Conservation (phyloP, 2,113 vertebrate genomes). For the Penelope pileata region DNA sequence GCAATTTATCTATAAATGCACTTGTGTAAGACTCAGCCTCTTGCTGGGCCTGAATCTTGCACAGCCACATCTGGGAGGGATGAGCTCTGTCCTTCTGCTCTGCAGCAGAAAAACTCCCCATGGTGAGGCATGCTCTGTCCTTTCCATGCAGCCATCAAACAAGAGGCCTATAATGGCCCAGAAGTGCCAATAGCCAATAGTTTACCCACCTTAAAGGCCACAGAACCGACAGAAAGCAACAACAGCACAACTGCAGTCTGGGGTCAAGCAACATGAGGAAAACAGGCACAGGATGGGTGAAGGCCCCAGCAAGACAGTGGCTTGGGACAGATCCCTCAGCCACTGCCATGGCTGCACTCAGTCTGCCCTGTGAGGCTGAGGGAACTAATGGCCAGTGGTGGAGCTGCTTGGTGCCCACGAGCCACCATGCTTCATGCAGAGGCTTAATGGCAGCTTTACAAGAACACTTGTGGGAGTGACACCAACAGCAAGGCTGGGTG, state of each 20-base stretch:
- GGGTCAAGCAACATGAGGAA: neutral
- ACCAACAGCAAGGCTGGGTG: neutral
- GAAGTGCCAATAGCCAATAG: rapidly evolving
- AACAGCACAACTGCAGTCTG: rapidly evolving
- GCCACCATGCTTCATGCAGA: neutral
- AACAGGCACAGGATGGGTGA: rapidly evolving
- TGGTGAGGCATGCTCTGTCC: rapidly evolving
- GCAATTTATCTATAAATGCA: neutral
- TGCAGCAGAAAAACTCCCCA: neutral
- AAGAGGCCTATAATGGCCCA: neutral
- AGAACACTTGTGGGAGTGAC: neutral
- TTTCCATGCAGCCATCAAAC: rapidly evolving
- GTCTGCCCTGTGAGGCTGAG: neutral
- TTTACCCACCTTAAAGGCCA: rapidly evolving
- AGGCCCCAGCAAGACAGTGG: rapidly evolving
- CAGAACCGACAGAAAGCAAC: neutral
- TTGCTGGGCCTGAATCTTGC: rapidly evolving
- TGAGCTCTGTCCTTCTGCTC: rapidly evolving
- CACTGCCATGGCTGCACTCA: rapidly evolving
- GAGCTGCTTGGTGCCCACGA: neutral
- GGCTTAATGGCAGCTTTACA: neutral
- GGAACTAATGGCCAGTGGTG: neutral
- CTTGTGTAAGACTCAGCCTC: rapidly evolving
- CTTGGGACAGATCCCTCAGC: neutral
- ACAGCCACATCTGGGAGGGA: rapidly evolving